Conservation (phyloP, 2,113 vertebrate genomes). For the Columba janthina region DNA sequence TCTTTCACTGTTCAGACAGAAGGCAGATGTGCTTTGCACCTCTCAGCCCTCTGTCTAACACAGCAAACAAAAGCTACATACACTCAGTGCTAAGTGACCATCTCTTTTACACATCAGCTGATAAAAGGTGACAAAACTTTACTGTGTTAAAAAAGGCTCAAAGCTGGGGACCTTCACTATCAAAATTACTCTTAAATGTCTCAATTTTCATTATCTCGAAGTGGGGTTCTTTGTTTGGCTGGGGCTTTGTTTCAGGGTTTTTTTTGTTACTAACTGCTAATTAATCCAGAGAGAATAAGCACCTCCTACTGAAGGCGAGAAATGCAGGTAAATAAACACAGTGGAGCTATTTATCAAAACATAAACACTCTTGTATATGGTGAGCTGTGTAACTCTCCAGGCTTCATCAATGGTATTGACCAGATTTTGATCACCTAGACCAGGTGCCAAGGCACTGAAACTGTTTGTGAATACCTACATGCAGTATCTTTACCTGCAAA, state of each 20-base stretch:
- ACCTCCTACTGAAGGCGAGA: background rate
- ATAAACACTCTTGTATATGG: background rate
- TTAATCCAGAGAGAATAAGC: background rate
- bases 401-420: background rate
- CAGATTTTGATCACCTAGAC: background rate
- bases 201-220: background rate
- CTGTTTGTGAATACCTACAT: background rate
- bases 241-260: background rate
- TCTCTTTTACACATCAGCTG: background rate
- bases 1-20: background rate
- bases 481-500: background rate
- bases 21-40: background rate
- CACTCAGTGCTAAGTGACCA: background rate
- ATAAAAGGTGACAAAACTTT: background rate
- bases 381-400: background rate
- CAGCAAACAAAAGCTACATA: background rate
- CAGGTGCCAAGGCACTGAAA: background rate
- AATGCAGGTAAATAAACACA: background rate
- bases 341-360: background rate
- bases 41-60: background rate
- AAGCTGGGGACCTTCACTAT: background rate
- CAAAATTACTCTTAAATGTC: background rate
- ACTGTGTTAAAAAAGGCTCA: background rate
- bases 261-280: background rate
- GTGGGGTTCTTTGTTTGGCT: background rate